phyloP scores from a whole-genome alignment of 2,797 vertebrate species.

The Gila robusta region DNA sequence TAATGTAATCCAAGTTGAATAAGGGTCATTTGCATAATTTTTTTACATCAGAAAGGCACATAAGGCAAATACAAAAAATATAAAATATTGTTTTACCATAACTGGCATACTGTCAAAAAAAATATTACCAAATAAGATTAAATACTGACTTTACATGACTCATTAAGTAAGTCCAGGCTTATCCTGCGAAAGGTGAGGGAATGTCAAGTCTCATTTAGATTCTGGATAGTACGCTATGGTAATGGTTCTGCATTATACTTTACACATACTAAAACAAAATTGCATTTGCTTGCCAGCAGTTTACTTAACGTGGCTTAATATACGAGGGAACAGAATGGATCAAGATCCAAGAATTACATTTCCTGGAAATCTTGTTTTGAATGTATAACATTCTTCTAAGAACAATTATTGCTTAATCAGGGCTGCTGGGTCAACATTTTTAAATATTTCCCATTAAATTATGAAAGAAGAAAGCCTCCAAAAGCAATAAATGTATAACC shows the following conservation, averaged over 20 bases:
- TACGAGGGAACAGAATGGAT: background rate
- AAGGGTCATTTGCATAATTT: background rate
- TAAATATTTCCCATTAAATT: background rate
- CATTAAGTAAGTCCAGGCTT: background rate
- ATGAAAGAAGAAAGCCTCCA: background rate
- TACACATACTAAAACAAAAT: background rate
- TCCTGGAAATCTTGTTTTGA: background rate
- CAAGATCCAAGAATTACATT: background rate
- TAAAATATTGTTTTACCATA: background rate
- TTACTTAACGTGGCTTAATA: constrained; percentile 4
- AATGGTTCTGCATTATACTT: background rate
- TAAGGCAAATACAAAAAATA: background rate
- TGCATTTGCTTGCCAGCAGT: background rate
- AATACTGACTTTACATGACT: constrained; percentile 21
- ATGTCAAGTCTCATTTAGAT: constrained; percentile 2
- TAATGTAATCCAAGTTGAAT: background rate
- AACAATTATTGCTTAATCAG: background rate
- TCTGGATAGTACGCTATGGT: background rate
- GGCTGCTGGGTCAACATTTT: background rate
- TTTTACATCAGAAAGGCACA: background rate
- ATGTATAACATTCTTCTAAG: background rate
- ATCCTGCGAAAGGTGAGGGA: background rate
- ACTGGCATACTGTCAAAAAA: background rate
- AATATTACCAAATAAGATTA: constrained; percentile 21
- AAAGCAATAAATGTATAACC: background rate